Conservation (phyloP, 2,113 vertebrate species). For the Myiagra hebetior region DNA sequence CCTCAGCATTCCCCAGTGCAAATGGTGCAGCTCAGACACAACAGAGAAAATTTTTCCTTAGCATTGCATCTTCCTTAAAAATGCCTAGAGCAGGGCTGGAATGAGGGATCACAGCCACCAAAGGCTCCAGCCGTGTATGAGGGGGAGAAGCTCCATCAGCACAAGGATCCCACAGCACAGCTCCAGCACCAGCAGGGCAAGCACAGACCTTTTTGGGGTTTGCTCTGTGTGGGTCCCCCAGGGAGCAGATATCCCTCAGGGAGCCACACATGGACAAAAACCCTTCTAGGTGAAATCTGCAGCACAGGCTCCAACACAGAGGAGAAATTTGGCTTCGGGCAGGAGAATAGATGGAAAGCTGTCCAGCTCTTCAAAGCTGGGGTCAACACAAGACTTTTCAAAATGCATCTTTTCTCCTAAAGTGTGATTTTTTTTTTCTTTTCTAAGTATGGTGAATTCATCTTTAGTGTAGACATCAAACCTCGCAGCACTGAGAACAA, state of each 20-base stretch:
- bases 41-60: background rate
- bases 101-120: background rate
- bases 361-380: background rate
- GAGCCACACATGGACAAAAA: background rate
- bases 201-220: rapidly evolving
- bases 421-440: background rate
- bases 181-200: background rate
- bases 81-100: background rate
- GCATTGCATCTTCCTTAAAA: background rate
- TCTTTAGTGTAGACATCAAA: background rate
- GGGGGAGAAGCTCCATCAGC: background rate
- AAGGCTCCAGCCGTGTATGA: rapidly evolving
- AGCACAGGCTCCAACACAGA: background rate
- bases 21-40: background rate
- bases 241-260: background rate
- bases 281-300: background rate
- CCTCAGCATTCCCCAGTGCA: rapidly evolving
- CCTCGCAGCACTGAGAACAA: constrained; percentile 3
- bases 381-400: background rate
- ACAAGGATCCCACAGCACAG: background rate
- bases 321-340: background rate
- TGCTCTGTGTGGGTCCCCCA: background rate
- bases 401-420: background rate
- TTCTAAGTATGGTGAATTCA: background rate
- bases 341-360: background rate